These are phyloP conservation scores for Eubucco bourcierii DNA, from an alignment of 2,113 vertebrate genomes.

Conservation along the genomic window DNA sequence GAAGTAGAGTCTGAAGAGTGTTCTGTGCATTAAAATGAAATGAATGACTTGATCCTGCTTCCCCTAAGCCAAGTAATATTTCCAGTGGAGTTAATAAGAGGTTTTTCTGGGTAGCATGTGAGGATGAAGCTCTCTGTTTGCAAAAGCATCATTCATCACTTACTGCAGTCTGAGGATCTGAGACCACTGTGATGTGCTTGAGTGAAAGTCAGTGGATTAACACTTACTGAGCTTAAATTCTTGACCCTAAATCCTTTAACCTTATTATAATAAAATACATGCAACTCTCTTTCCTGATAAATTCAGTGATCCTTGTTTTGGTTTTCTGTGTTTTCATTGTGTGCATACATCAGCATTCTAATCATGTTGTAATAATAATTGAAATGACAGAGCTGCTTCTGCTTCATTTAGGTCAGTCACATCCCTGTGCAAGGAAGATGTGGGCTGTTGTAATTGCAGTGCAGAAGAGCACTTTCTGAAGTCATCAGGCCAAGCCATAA, in stretches of 20 bases:
- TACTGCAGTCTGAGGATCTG: background rate
- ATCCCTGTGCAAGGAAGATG: background rate
- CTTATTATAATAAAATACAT: background rate
- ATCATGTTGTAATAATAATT: background rate
- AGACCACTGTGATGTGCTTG: background rate
- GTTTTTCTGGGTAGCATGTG: background rate
- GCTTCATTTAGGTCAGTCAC: background rate
- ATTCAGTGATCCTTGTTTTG: background rate
- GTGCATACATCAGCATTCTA: background rate
- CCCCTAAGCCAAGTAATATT: background rate
- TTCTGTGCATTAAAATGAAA: background rate
- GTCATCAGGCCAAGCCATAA: background rate
- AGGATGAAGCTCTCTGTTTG: background rate
- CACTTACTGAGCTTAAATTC: background rate
- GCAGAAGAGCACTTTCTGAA: background rate
- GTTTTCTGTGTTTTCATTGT: background rate
- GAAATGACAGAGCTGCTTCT: background rate
- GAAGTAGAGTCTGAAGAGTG: background rate
- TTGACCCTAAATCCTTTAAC: background rate
- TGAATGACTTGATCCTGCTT: background rate
- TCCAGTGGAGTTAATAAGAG: background rate
- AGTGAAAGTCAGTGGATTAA: slow-evolving; percentile 10
- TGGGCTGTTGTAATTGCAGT: background rate
- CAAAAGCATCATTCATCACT: background rate
- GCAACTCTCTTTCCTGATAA: background rate